phyloP scores from a whole-genome alignment of 2,113 vertebrate species.

The Hypocryptadius cinnamomeus region DNA sequence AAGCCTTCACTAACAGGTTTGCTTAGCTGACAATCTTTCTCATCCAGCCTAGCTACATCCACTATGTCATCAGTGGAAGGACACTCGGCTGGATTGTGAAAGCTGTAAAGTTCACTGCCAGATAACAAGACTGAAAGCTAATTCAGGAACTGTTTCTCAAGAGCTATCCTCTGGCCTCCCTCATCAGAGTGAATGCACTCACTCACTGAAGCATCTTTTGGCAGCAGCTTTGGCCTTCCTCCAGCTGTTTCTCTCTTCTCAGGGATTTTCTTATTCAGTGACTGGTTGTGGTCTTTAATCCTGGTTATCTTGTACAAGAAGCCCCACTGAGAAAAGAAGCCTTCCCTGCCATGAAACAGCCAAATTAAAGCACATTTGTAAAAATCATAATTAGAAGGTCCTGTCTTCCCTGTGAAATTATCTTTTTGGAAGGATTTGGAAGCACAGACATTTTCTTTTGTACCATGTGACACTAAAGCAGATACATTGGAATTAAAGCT shows the following conservation, averaged over 20 bases:
- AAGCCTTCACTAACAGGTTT: background rate
- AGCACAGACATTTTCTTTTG: background rate
- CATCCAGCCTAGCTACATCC: background rate
- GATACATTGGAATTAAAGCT: background rate
- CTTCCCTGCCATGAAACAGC: background rate
- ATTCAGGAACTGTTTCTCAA: slow-evolving; percentile 60
- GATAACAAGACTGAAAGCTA: slow-evolving; percentile 37
- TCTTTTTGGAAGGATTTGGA: background rate
- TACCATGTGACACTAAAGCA: background rate
- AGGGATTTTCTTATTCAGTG: slow-evolving; percentile 55
- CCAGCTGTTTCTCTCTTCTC: slow-evolving; percentile 45
- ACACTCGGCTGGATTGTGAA: slow-evolving; percentile 41
- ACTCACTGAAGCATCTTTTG: slow-evolving; percentile 64
- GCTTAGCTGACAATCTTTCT: slow-evolving; percentile 1
- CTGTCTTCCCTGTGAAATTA: background rate
- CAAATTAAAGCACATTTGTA: slow-evolving; percentile 13
- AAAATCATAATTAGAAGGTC: slow-evolving; percentile 13
- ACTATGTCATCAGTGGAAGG: slow-evolving; percentile 2
- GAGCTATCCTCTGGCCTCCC: slow-evolving; percentile 27
- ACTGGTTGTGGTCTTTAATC: slow-evolving; percentile 53
- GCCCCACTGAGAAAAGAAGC: slow-evolving; percentile 18
- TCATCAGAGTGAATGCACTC: slow-evolving; percentile 51
- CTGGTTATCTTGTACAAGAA: slow-evolving; percentile 45
- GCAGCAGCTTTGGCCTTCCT: slow-evolving; percentile 59
- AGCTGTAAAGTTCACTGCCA: slow-evolving; percentile 55